These are phyloP conservation scores for Chalcosyrphus nemorum DNA, from an alignment of 2,888 invertebrate genomes.

Conservation along the genomic window DNA sequence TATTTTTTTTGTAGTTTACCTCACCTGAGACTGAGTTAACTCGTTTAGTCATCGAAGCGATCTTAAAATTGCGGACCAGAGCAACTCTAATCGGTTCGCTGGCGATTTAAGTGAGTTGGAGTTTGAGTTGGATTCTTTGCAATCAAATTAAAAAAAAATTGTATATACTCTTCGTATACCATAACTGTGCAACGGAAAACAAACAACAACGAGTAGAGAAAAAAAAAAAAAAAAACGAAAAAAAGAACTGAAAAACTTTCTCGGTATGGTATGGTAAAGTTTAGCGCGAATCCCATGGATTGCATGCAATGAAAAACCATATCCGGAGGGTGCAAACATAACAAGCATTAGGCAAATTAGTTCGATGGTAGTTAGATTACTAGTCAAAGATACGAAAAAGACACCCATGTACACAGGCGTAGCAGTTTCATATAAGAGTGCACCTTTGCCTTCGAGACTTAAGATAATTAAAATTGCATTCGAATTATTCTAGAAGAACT, in stretches of 20 bases:
- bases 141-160: slow-evolving; percentile 6
- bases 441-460: slow-evolving; percentile 24
- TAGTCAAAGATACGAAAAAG: slow-evolving; percentile 43
- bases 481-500: slow-evolving; percentile 2
- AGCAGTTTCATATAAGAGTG: slow-evolving; percentile 21
- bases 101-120: slow-evolving; percentile 62
- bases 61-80: slow-evolving; percentile 47
- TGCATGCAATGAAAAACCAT: slow-evolving; percentile 36
- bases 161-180: slow-evolving; percentile 34
- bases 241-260: slow-evolving; percentile 41
- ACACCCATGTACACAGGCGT: slow-evolving; percentile 27
- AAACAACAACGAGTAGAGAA: neutral
- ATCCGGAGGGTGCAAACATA: slow-evolving; percentile 60
- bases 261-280: slow-evolving; percentile 11
- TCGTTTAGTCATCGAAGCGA: slow-evolving; percentile 68
- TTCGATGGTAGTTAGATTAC: slow-evolving; percentile 64
- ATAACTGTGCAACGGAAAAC: slow-evolving; percentile 30
- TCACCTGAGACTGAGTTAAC: slow-evolving; percentile 21
- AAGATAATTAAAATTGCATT: slow-evolving; percentile 58
- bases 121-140: slow-evolving; percentile 52
- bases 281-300: neutral
- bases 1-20: slow-evolving; percentile 20
- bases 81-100: slow-evolving; percentile 60
- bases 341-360: slow-evolving; percentile 70
- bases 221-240: neutral